Percentiles rank a stretch among this genome's conserved stretches.
Evolutionary conservation across 2,888 invertebrate genomes (phyloP).

Genomic region (Chloroclysta siterata): DNA sequence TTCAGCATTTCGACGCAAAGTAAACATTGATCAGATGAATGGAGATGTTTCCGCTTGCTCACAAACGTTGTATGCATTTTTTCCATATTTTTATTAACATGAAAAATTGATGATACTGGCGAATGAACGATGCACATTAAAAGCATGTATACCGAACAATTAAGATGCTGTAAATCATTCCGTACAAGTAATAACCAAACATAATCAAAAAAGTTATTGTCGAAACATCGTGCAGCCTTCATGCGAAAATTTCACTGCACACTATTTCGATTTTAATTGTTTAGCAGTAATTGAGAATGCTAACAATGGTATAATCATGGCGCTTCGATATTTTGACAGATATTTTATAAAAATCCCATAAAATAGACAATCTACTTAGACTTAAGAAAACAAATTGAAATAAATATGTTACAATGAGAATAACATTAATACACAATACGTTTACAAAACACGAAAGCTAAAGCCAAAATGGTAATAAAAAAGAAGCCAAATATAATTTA

Average conservation of each 20-base stretch:
- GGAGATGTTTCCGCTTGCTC: conserved; percentile 53
- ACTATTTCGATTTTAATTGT: conserved; percentile 3
- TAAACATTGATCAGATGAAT: conserved; percentile 70
- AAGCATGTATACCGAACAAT: conserved; percentile 63
- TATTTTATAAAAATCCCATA: background rate
- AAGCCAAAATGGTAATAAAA: conserved; percentile 37
- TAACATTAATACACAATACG: conserved; percentile 4
- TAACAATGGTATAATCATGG: conserved; percentile 44
- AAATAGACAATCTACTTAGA: background rate
- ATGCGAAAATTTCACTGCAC: conserved; percentile 58
- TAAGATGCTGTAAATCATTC: conserved; percentile 30
- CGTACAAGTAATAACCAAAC: conserved; percentile 8
- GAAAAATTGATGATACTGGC: conserved; percentile 31
- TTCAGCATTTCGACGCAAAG: conserved; percentile 77
- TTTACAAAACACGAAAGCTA: conserved; percentile 37
- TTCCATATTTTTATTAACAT: conserved; percentile 33
- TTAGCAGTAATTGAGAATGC: conserved; percentile 6
- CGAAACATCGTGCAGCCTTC: conserved; percentile 74
- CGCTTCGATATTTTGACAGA: conserved; percentile 49
- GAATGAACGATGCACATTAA: conserved; percentile 72
- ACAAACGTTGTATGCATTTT: conserved; percentile 38
- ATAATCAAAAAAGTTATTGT: conserved; percentile 22
- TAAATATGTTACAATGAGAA: background rate
- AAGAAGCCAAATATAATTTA: conserved; percentile 41
- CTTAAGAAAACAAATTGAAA: conserved; percentile 5